Conservation (phyloP, 2,797 vertebrate genomes). For the Scolopax rusticola region DNA sequence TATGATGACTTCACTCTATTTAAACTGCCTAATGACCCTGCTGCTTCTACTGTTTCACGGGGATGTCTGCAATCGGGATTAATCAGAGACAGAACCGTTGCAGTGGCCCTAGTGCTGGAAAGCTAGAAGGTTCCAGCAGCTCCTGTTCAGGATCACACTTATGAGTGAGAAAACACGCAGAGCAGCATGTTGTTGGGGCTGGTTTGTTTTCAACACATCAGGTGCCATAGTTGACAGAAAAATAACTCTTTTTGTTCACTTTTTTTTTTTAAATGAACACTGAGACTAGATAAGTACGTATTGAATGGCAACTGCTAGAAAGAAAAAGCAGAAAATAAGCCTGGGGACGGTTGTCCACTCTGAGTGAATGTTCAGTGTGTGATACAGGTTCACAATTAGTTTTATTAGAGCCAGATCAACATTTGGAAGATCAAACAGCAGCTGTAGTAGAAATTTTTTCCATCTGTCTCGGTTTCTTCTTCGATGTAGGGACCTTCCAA, state of each 20-base stretch:
- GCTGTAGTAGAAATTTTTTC: constrained; percentile 65
- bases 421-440: constrained; percentile 75
- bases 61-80: neutral
- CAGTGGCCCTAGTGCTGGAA: neutral
- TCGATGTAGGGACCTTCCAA: constrained; percentile 61
- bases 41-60: neutral
- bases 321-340: neutral
- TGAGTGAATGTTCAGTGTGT: constrained; percentile 5
- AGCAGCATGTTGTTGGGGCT: neutral
- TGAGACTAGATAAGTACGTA: neutral
- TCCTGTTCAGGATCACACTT: neutral
- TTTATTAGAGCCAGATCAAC: constrained; percentile 73
- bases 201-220: neutral
- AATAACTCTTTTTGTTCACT: neutral
- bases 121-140: neutral
- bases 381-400: constrained; percentile 72
- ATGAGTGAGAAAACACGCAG: neutral
- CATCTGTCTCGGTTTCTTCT: constrained; percentile 69
- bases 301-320: neutral
- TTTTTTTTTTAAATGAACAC: neutral
- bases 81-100: neutral
- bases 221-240: neutral
- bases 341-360: neutral
- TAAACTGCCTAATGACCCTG: neutral
- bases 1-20: neutral